Percentiles rank a stretch among this genome's conserved stretches.
phyloP scores from a whole-genome alignment of 1,140 invertebrate species.

The Zaprionus taronus region DNA sequence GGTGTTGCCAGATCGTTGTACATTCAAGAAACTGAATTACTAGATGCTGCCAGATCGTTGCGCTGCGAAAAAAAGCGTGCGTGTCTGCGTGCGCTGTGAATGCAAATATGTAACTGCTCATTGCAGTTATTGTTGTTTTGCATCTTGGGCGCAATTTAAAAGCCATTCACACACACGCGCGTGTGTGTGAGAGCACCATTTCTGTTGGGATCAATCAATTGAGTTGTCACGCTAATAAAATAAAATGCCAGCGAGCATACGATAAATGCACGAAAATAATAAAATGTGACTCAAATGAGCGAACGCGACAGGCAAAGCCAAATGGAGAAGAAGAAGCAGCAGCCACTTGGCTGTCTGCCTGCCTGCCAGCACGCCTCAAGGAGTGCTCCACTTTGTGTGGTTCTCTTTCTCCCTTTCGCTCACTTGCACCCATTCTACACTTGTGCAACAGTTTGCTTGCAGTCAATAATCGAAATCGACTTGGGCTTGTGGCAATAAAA shows the following conservation, averaged over 20 bases:
- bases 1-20: constrained; percentile 26
- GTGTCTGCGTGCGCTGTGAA: constrained; percentile 14
- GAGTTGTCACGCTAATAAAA: constrained; percentile 80
- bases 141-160: constrained; percentile 29
- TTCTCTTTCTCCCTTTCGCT: constrained; percentile 12
- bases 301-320: constrained; percentile 62
- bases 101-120: neutral
- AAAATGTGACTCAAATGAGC: constrained; percentile 81
- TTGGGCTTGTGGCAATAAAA: constrained; percentile 61
- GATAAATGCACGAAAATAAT: constrained; percentile 82
- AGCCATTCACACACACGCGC: constrained; percentile 28
- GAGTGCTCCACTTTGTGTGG: constrained; percentile 11
- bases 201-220: constrained; percentile 65
- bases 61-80: neutral
- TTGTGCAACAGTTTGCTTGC: constrained; percentile 60
- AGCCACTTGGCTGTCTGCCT: constrained; percentile 28
- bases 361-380: constrained; percentile 3
- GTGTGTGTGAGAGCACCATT: neutral
- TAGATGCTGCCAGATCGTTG: neutral
- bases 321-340: constrained; percentile 20
- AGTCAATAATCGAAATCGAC: constrained; percentile 64
- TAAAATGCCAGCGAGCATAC: constrained; percentile 73
- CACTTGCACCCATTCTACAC: neutral
- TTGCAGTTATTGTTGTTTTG: neutral
- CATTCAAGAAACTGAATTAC: neutral